These are phyloP conservation scores for Pelmatolapia mariae DNA, from an alignment of 2,113 vertebrate species.

Conservation along the genomic window DNA sequence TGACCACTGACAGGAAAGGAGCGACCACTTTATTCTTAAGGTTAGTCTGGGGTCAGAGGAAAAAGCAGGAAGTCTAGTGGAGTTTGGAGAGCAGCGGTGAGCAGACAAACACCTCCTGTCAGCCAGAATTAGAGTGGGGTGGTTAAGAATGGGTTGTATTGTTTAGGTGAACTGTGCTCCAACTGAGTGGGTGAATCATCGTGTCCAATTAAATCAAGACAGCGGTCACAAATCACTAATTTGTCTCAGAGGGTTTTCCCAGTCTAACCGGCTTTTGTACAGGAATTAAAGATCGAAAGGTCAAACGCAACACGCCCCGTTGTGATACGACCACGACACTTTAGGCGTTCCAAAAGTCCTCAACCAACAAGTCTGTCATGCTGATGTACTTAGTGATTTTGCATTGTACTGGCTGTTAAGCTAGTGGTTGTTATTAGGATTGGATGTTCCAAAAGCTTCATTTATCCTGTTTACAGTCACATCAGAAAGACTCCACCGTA, in stretches of 20 bases:
- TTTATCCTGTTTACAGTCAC: neutral
- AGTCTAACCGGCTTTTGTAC: too few species aligned
- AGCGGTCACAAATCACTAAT: neutral
- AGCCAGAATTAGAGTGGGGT: neutral
- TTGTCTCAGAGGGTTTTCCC: neutral
- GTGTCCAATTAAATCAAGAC: neutral
- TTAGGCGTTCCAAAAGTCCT: neutral
- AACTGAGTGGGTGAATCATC: neutral
- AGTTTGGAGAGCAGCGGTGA: neutral
- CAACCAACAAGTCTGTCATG: neutral
- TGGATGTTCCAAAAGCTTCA: neutral
- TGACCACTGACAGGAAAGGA: neutral
- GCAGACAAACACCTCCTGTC: neutral
- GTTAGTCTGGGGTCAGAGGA: neutral
- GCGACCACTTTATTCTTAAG: neutral
- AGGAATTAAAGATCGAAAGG: neutral
- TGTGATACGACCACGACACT: neutral
- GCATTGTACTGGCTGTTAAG: neutral
- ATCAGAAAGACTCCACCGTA: neutral
- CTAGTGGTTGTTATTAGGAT: neutral
- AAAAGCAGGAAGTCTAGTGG: neutral
- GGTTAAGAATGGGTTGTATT: neutral
- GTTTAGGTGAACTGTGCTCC: neutral
- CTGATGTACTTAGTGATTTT: neutral
- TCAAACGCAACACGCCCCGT: rapidly evolving